Evolutionary conservation across 2,113 vertebrate genomes (phyloP).

Genomic region (Pyxicephalus adspersus): DNA sequence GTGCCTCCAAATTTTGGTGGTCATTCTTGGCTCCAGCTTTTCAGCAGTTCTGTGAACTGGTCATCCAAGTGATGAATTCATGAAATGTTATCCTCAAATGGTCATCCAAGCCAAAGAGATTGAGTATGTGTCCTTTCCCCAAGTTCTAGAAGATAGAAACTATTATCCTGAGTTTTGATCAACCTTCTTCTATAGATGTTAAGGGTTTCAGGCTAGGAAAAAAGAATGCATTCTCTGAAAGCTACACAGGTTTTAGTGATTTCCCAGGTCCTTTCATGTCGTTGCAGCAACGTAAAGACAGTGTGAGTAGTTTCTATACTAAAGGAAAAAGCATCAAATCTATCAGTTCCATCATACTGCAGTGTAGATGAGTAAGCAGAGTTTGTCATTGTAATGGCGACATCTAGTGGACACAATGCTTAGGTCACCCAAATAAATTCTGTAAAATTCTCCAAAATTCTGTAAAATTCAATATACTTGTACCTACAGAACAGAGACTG

Average conservation of each 20-base stretch:
- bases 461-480: too few species aligned
- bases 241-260: conserved; percentile 17
- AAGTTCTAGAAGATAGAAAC: conserved; percentile 10
- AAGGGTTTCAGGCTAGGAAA: neutral
- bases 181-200: neutral
- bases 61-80: neutral
- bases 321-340: conserved; percentile 35
- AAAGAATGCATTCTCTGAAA: conserved; percentile 1
- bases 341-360: conserved; percentile 31
- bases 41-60: neutral
- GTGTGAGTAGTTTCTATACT: conserved; percentile 35
- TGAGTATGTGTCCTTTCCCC: neutral
- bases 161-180: neutral
- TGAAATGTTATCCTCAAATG: neutral
- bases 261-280: conserved; percentile 32
- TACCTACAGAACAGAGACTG: too few species aligned
- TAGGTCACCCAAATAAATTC: too few species aligned
- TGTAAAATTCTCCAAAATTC: too few species aligned
- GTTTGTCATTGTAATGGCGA: conserved; percentile 9
- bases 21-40: neutral
- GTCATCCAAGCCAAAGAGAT: neutral
- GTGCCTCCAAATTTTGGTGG: neutral
- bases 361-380: neutral
- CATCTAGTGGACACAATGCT: conserved; percentile 34
- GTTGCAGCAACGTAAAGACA: conserved; percentile 25